Evolutionary conservation across 2,888 invertebrate species (phyloP), one percentile per base, ranked within the genome.

Genomic region (Cordilura impudica): DNA sequence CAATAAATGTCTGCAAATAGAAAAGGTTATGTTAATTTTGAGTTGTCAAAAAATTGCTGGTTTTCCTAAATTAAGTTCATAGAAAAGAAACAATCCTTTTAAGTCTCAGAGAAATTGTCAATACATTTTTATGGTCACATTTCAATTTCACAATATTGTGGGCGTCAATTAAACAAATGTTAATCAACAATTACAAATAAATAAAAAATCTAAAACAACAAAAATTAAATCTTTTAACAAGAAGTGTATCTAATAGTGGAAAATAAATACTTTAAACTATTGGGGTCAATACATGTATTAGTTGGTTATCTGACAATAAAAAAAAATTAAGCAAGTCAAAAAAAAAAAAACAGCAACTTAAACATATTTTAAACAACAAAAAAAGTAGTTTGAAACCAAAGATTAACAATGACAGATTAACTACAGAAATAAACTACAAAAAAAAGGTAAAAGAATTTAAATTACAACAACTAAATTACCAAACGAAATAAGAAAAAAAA

Each of bases 201-300:
- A 14, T n/a, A 51, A 54, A 60, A 75, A 69, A 65, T 16, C 56
- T 16, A 56, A 60, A 43, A 12, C n/a, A 39, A n/a, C 39, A 35
- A 35, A 58, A 58, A 56, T 35, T 35, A 58, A 58, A 26, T 58
- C 18, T 16, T 29, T 7, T 18, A 31, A 6, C 5, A 19, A 31
- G 1, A n/a, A 45, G 54, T 75, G 70, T 74, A 74, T 78, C 70
- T 56, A 66, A 71, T 74, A 61, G 60, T 61, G 43, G 14, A 39
- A 74, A 75, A 49, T 69, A 70, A 69, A 58, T 67, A 63, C 71
- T 70, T 49, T 70, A 43, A 77, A 73, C 69, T 70, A 82, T 82
- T 81, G 72, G 74, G 81, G 82, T 79, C 81, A 79, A 82, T 77
- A 79, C 69, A 54, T 60, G 82, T 74, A 71, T 79, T 82, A 79